Evolutionary conservation across 2,888 invertebrate genomes (phyloP).

Genomic region (Leucania comma): DNA sequence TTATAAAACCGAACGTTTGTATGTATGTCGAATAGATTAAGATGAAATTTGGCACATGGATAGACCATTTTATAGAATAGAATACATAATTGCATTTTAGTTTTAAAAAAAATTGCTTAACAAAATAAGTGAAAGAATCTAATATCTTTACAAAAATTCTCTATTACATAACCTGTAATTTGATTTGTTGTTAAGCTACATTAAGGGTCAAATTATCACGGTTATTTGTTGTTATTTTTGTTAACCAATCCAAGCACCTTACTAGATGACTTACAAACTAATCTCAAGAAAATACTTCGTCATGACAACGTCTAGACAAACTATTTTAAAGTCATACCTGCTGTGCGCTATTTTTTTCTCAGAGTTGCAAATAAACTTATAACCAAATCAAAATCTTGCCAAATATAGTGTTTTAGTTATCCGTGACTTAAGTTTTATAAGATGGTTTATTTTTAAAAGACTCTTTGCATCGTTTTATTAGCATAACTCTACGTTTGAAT

Average conservation of each 20-base stretch:
- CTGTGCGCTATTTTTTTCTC: constrained; percentile 9
- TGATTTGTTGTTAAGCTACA: not conserved
- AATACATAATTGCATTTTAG: too few species aligned
- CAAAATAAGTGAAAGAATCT: not conserved
- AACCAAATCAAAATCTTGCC: constrained; percentile 9
- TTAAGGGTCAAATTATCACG: not conserved
- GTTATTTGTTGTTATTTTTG: not conserved
- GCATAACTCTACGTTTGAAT: too few species aligned
- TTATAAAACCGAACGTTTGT: too few species aligned
- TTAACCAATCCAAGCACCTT: not conserved
- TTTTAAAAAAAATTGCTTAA: too few species aligned
- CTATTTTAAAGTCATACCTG: not conserved
- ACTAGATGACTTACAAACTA: not conserved
- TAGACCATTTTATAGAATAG: too few species aligned
- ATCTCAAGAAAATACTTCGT: not conserved
- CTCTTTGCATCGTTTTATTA: constrained; percentile 73
- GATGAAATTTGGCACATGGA: too few species aligned
- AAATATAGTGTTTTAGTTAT: constrained; percentile 28
- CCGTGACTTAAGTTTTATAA: constrained; percentile 20
- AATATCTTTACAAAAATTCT: not conserved
- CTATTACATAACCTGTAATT: not conserved
- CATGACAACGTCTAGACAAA: not conserved
- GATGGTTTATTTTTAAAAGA: constrained; percentile 10
- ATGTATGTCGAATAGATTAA: too few species aligned
- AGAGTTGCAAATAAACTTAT: constrained; percentile 17